These are phyloP conservation scores for Epizoanthus scotinus DNA, from an alignment of 92 coral and sea anemone species.

Conservation along the genomic window DNA sequence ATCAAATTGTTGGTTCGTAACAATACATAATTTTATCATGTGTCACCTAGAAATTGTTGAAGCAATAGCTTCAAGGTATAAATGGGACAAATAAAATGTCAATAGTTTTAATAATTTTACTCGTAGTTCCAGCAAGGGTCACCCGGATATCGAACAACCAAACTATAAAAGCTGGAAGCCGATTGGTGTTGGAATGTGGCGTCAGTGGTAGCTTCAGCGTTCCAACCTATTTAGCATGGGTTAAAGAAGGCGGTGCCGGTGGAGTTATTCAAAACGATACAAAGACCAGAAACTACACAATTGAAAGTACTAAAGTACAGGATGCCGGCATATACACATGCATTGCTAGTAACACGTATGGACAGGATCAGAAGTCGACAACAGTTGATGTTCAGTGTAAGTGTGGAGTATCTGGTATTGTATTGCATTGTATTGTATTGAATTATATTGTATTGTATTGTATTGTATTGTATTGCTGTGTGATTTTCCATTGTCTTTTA, in stretches of 20 bases:
- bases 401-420: no score
- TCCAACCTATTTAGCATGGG: slow-evolving; percentile 53
- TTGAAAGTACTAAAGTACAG: slow-evolving; percentile 36
- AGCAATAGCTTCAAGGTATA: background rate
- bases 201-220: slow-evolving; percentile 41
- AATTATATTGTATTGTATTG: no score
- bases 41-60: background rate
- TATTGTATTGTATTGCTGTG: no score
- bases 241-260: slow-evolving; percentile 48
- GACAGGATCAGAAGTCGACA: slow-evolving; percentile 52
- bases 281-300: slow-evolving; percentile 50
- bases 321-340: slow-evolving; percentile 78
- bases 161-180: slow-evolving; percentile 49
- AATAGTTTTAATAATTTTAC: background rate
- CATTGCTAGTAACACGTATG: slow-evolving; percentile 69
- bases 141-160: slow-evolving; percentile 46
- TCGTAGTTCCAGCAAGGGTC: slow-evolving; percentile 69
- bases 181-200: slow-evolving; percentile 47
- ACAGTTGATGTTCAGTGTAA: slow-evolving; percentile 64
- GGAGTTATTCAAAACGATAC: slow-evolving; percentile 42
- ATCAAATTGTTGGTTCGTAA: no score
- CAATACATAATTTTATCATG: no score
- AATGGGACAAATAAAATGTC: background rate
- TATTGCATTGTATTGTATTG: no score
- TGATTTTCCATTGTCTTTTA: no score